Base-by-base conservation (phyloP, 1,140 invertebrate genomes). In the Cepaea nemoralis region DNA sequence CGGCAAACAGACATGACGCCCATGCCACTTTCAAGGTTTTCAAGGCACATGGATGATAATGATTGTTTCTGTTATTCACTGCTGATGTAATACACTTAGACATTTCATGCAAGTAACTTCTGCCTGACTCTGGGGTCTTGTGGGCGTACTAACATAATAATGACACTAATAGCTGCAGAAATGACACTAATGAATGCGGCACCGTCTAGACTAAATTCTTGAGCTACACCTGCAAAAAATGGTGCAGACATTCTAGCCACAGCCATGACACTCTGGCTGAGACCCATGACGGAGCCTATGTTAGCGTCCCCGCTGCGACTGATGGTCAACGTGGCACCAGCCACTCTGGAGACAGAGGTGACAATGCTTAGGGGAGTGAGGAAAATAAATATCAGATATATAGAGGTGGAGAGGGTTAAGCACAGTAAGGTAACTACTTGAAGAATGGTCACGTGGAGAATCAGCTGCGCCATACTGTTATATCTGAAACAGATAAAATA, bases 241-340 rank as follows among this genome's bases (percentile, higher is more conserved):
- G 89, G 91, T 24, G 89, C 83, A 35, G 89, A 63, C 87, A 91
- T 91, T 40, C 91, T 83, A 2, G 89, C 86, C n/a, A 91, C 74
- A 16, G 91, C 87, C 84, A 90, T 87, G 12, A 90, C 80, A 83
- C 89, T 91, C 39, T 91, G 89, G 50, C 88, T 85, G 12, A 91
- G 82, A 6, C 91, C 91, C 78, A 91, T 84, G 22, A 91, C 81
- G n/a, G 86, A 85, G 1, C 91, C 91, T 16, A 84, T 79, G n/a
- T 89, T 83, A 16, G 86, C 67, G n/a, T 85, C 71, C 14, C 79
- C 78, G 19, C 84, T 86, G 55, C 88, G 82, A 12, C 86, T 77
- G 48, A 91, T 80, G 0, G 88, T 90, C 37, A 92, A 48, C 50
- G 87, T 89, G 16, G 86, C 87, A 19, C 85, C 82, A 37, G 85